phyloP scores from a whole-genome alignment of 2,888 invertebrate species.

The Habroteleia sp. region DNA sequence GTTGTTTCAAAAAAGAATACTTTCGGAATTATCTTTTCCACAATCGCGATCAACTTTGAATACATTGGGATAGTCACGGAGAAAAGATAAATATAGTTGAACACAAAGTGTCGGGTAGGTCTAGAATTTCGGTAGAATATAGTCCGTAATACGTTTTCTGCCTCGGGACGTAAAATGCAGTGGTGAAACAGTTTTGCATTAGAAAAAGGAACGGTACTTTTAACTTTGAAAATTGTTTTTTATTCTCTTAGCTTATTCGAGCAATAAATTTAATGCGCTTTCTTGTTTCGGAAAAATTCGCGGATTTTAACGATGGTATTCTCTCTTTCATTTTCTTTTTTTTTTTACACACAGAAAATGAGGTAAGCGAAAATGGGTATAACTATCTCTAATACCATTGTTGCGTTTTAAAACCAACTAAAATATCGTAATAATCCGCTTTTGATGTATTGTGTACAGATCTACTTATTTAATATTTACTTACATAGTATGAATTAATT shows the following conservation, averaged over 20 bases:
- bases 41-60: constrained; percentile 25
- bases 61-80: constrained; percentile 27
- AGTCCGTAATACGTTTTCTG: constrained; percentile 12
- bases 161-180: constrained; percentile 28
- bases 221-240: constrained; percentile 38
- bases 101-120: constrained; percentile 39
- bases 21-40: not conserved
- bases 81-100: constrained; percentile 42
- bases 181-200: constrained; percentile 11
- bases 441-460: constrained; percentile 7
- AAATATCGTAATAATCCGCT: constrained; percentile 9
- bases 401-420: constrained; percentile 5
- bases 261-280: constrained; percentile 28
- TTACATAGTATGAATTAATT: not conserved
- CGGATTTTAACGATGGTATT: constrained; percentile 11
- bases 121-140: constrained; percentile 35
- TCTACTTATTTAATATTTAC: constrained; percentile 2
- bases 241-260: constrained; percentile 19
- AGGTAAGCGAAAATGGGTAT: constrained; percentile 11
- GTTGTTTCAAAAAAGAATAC: not conserved
- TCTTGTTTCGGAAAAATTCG: constrained; percentile 14
- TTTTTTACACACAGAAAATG: constrained; percentile 1
- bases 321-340: too few relatives aligned
- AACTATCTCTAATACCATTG: constrained; percentile 10
- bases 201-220: constrained; percentile 23